Conservation (phyloP, 2,888 invertebrate genomes). For the Synergus gifuensis region DNA sequence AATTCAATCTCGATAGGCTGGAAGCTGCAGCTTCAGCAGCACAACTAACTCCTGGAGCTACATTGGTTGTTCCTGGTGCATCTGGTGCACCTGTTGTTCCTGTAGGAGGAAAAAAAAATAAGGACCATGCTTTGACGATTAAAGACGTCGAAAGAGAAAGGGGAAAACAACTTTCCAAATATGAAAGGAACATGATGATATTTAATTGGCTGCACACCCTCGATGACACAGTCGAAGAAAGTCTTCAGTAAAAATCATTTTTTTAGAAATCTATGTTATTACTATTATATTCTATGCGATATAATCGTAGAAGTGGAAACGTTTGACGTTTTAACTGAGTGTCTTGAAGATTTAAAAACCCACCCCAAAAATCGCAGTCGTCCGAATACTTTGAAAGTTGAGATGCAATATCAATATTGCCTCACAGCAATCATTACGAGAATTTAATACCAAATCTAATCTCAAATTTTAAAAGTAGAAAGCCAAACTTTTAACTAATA, state of each 20-base stretch:
- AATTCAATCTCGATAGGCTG: constrained; percentile 88
- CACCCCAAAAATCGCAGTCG: neutral
- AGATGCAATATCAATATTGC: neutral
- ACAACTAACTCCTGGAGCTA: constrained; percentile 70
- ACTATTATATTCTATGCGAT: constrained; percentile 22
- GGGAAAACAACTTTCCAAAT: constrained; percentile 91
- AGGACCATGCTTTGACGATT: constrained; percentile 82
- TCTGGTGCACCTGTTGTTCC: constrained; percentile 74
- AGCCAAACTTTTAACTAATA: neutral
- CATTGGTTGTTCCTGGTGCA: constrained; percentile 76
- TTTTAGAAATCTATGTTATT: constrained; percentile 15
- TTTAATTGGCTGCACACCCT: constrained; percentile 96
- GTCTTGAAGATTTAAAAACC: neutral
- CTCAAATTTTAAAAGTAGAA: no score
- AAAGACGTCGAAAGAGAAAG: constrained; percentile 90
- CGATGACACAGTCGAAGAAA: constrained; percentile 81
- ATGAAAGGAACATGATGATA: constrained; percentile 96
- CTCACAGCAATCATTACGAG: neutral
- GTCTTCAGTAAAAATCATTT: constrained; percentile 23
- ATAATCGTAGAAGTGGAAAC: constrained; percentile 34
- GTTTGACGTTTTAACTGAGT: constrained; percentile 3
- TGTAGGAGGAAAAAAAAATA: constrained; percentile 66
- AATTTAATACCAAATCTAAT: no score
- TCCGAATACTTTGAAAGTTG: constrained; percentile 14
- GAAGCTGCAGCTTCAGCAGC: constrained; percentile 82